Evolutionary conservation across 1,140 invertebrate genomes (phyloP), one percentile per base, ranked within the genome.

Genomic region (Littorina saxatilis): DNA sequence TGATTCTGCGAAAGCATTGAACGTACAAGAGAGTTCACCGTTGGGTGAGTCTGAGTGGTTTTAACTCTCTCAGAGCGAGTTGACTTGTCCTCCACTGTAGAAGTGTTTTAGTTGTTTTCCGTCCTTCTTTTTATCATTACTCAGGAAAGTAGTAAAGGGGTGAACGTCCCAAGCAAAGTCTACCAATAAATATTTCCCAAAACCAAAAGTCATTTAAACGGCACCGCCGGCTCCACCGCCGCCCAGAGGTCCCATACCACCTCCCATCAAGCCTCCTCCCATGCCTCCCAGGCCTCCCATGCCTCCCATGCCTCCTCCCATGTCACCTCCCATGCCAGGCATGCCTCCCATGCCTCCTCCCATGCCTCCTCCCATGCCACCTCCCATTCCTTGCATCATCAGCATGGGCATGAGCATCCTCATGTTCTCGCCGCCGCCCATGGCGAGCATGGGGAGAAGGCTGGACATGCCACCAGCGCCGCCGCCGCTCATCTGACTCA

Each of bases 31-130:
- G n/a, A n/a, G n/a, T n/a, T n/a, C n/a, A n/a, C n/a, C n/a, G n/a
- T n/a, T n/a, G n/a, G n/a, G n/a, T n/a, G n/a, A n/a, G n/a, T n/a
- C n/a, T n/a, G n/a, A n/a, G n/a, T n/a, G n/a, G n/a, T n/a, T n/a
- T n/a, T n/a, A n/a, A n/a, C n/a, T n/a, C n/a, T n/a, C n/a, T n/a
- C n/a, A n/a, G n/a, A n/a, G n/a, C n/a, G n/a, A n/a, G n/a, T 77
- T 77, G 74, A 77, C 74, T 77, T 77, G 74, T 77, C 74, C 74
- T 58, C 55, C 47, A 77, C 74, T 61, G 55, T 52, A n/a, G n/a
- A n/a, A 47, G 43, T 47, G 43, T 9, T 47, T 47, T 17, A 47
- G 43, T 47, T 47, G 5, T 47, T 47, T 47, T 47, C 43, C 17
- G 5, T 47, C 17, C 43, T 47, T 47, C 43, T 47, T 47, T 47